Evolutionary conservation across 1,140 invertebrate species (phyloP), one percentile per base, ranked within the genome.

Genomic region (Metaphire vulgaris): DNA sequence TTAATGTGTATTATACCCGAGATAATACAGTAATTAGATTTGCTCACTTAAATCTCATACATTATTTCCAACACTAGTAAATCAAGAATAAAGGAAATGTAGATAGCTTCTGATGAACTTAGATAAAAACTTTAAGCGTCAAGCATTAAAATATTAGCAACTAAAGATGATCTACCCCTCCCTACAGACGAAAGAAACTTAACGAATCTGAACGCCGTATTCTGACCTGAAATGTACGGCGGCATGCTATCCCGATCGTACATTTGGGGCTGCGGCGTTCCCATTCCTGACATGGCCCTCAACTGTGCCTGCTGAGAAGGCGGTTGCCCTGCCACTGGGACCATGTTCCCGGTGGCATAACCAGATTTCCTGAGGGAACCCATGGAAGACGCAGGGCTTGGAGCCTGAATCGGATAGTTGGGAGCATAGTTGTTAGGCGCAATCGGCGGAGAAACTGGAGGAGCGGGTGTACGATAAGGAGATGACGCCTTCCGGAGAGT

Each of bases 341-440:
- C 71, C 6, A 68, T 30, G 16, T 29, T 56, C 33, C 33, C 16
- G 15, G 72, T 21, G 31, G 33, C 41, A 32, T 72, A 65, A 6
- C 21, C 16, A 33, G 56, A 26, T 29, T 69, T 69, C n/a, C 67
- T 6, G 12, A 69, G 67, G 12, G 29, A 30, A 2, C n/a, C n/a
- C 29, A 30, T 26, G 6, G n/a, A n/a, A 6, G 67, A 69, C 26
- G 67, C 29, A n/a, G 67, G 67, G n/a, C 29, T n/a, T 12, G n/a
- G 29, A 26, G n/a, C 67, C n/a, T 26, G 29, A 2, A 28, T 29
- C 6, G 34, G 34, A 16, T 76, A 72, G 56, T 34, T 69, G 32
- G 94, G 94, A 16, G 93, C 94, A 87, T 97, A 97, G 86, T 96
- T 94, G 82, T 92, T 94, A 1, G 95, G 95, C 72, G 97, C 88